Percentiles rank a stretch among this genome's conserved stretches.
phyloP scores from a whole-genome alignment of 2,797 vertebrate species.

The Psittacula derbiana region DNA sequence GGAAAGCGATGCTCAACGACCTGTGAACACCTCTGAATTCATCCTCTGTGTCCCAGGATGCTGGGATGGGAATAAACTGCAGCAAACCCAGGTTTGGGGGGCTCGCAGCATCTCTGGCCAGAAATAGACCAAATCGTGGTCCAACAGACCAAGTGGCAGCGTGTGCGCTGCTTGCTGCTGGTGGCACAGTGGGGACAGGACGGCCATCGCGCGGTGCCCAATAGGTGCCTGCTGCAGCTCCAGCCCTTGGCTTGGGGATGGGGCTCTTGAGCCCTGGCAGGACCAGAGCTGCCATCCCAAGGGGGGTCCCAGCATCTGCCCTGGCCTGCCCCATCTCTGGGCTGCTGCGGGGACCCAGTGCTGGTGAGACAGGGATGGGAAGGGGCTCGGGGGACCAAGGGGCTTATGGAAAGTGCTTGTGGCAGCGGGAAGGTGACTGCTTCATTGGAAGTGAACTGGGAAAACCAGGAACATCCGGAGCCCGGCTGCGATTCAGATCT shows the following conservation, averaged over 20 bases:
- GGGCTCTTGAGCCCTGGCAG: not conserved
- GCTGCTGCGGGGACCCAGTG: accelerated
- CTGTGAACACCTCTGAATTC: accelerated
- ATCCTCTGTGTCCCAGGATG: not conserved
- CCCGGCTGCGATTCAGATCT: not conserved
- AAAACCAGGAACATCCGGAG: not conserved
- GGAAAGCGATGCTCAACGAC: not conserved
- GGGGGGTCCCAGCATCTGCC: not conserved
- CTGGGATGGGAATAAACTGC: not conserved
- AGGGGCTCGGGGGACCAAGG: accelerated
- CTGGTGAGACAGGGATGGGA: accelerated
- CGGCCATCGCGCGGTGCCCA: accelerated
- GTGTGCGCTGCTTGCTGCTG: accelerated
- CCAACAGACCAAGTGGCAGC: too few species aligned
- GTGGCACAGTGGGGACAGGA: accelerated
- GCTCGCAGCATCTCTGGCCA: accelerated
- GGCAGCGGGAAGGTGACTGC: not conserved
- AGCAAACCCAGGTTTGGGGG: accelerated
- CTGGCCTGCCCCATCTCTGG: not conserved
- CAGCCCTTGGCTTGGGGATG: accelerated
- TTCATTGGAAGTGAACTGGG: not conserved
- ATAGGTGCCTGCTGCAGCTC: not conserved
- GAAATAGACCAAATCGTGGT: not conserved
- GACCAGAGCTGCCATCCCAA: accelerated
- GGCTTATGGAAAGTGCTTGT: not conserved